Base-by-base conservation (phyloP, 2,888 invertebrate genomes). In the Polia nebulosa region DNA sequence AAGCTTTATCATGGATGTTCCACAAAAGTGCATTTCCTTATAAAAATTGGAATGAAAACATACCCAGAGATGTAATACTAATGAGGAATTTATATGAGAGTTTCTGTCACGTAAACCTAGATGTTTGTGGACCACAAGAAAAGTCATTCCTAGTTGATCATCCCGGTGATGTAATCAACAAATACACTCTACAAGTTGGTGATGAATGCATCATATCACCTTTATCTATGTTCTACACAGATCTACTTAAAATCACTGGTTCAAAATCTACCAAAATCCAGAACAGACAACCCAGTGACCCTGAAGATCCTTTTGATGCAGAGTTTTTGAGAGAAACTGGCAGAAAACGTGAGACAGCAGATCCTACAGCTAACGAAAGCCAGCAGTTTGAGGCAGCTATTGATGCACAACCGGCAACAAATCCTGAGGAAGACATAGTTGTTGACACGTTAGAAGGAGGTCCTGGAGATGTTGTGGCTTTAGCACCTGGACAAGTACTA, bases 121-220 rank as follows among this genome's bases (percentile, higher is more conserved):
- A 98, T 91, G 97, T 98, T 1, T 98, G 98, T 88, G 99, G 99
- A 0, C 97, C 98, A 0, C 97, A 98, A 88, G 98, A 98, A 87
- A 98, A 98, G 89, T 96, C 96, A 1, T 98, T 98, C 85, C 92
- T 97, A 20, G 96, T 98, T 17, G 97, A 97, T 80, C 97, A 97
- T 84, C 97, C 97, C 0, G 97, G 97, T 9, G 96, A 97, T 83
- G 95, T 97, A 2, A 93, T 97, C 0, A 96, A 97, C 82, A 97
- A 97, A 84, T 98, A 97, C 85, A 98, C 98, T 0, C 94, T 98
- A 41, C 95, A 97, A 96, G 97, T 98, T 7, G 99, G 99, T 0
- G 99, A 99, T 91, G 99, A 99, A 92, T 98, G 98, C 85, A 97
- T 99, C 34, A 97, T 99, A 75, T 99, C 99, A 5, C 99, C 99